Evolutionary conservation across 2,113 vertebrate species (phyloP), one percentile per base, ranked within the genome.

Genomic region (Calidris pugnax): DNA sequence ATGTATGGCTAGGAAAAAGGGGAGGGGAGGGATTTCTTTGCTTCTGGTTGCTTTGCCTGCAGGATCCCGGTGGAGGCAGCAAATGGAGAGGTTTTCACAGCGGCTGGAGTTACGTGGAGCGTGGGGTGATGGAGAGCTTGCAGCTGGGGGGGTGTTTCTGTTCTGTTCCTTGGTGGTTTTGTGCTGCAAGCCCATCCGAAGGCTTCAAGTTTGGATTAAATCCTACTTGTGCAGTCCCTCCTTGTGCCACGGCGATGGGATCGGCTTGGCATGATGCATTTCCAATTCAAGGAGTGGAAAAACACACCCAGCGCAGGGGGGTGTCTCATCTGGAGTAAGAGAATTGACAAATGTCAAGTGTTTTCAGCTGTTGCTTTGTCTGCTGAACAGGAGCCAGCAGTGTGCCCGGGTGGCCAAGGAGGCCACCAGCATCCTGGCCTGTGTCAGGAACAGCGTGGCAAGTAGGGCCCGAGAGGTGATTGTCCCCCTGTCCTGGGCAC

Each of bases 261-360:
- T 37, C 1, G 7, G 32, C n/a, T 55, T 30, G 69, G 79, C 28
- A 35, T 4, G 47, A 14, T 47, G 83, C 16, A 0, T 81, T 78
- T 78, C 55, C 51, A 23, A 0, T 41, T 12, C 26, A 27, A 26
- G 86, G 59, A 64, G 57, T 1, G 26, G 27, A 20, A 77, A 37
- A 9, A 14, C 6, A 0, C 28, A 6, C 30, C 17, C n/a, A 5
- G 48, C 0, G 1, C 28, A 3, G 23, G n/a, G 59, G 39, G 41
- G 56, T 12, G 28, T 82, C 72, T 85, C 73, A 41, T 39, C 22
- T 1, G 1, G 9, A 66, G 41, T 15, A 72, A 41, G 41, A 60
- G 18, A 33, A 15, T 1, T 43, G 64, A 37, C 41, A 50, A 39
- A 22, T 20, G 37, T 66, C 22, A 20, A 67, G 69, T 45, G 77